A percentile compares a stretch with the other conserved stretches of the same genome.
Evolutionary conservation across 2,888 invertebrate genomes (phyloP).

Genomic region (Monoplex corrugatus): DNA sequence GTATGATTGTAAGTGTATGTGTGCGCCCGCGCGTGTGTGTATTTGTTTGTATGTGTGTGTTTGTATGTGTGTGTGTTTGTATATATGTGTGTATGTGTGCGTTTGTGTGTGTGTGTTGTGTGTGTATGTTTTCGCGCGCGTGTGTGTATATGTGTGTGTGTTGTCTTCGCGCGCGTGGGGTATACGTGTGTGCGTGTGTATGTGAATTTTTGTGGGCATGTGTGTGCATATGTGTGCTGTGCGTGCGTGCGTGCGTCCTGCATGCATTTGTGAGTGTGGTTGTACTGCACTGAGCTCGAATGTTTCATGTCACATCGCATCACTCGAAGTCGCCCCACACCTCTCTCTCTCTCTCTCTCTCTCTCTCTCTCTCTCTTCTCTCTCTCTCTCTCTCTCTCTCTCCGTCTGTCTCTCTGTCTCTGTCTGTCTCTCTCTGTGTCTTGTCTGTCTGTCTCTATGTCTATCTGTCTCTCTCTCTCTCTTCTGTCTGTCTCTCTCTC

Average conservation of each 20-base stretch:
- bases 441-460: no score
- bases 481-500: no score
- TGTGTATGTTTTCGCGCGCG: not conserved
- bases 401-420: no score
- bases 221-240: no score
- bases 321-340: not conserved
- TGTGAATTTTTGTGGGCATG: not conserved
- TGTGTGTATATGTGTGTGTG: no score
- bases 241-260: not conserved
- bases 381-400: not conserved
- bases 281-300: no score
- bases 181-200: not conserved
- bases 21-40: no score
- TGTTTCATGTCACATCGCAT: no score
- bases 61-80: not conserved
- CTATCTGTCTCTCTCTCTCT: no score
- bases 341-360: conserved; percentile 35
- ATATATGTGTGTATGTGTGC: not conserved
- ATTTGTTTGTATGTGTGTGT: not conserved
- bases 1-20: no score
- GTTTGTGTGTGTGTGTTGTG: not conserved
- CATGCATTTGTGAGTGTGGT: not conserved
- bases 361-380: conserved; percentile 8
- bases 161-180: no score
- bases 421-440: no score